Percentiles rank a stretch among this genome's conserved stretches.
Conservation (phyloP, 1,140 invertebrate species). For the Nephotettix cincticeps region DNA sequence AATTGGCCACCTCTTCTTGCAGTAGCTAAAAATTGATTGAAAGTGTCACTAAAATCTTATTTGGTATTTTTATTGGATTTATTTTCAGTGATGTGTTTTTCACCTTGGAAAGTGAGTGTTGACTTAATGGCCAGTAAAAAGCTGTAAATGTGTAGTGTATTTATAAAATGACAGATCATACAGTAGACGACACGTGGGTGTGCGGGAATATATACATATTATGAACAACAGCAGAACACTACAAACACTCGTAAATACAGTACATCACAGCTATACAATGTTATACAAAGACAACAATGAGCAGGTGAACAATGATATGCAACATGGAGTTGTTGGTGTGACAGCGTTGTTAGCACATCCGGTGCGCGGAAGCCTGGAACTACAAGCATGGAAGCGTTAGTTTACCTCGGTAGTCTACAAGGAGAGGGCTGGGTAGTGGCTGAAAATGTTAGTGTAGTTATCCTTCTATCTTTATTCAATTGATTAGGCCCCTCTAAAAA, state of each 20-base stretch:
- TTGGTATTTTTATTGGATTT: no score
- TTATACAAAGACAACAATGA: constrained; percentile 10
- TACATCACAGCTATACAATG: constrained; percentile 19
- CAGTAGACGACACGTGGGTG: no score
- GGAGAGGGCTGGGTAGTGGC: no score
- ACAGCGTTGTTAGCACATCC: background rate
- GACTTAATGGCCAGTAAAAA: no score
- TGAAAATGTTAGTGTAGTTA: no score
- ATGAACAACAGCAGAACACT: background rate
- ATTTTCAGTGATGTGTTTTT: no score
- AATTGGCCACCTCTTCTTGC: constrained; percentile 2
- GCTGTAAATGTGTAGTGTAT: no score
- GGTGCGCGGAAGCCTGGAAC: constrained; percentile 8
- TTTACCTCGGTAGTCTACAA: background rate
- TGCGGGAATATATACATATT: background rate
- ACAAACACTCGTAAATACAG: background rate
- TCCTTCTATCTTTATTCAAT: no score
- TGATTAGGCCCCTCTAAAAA: no score
- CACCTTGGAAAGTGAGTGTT: no score
- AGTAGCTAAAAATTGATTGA: constrained; percentile 20
- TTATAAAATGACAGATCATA: no score
- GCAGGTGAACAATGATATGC: background rate
- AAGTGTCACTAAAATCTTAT: no score
- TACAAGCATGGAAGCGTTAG: constrained; percentile 20
- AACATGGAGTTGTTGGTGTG: background rate